Evolutionary conservation across 2,888 invertebrate genomes (phyloP), one percentile per base, ranked within the genome.

Genomic region (Rosalia funebris): DNA sequence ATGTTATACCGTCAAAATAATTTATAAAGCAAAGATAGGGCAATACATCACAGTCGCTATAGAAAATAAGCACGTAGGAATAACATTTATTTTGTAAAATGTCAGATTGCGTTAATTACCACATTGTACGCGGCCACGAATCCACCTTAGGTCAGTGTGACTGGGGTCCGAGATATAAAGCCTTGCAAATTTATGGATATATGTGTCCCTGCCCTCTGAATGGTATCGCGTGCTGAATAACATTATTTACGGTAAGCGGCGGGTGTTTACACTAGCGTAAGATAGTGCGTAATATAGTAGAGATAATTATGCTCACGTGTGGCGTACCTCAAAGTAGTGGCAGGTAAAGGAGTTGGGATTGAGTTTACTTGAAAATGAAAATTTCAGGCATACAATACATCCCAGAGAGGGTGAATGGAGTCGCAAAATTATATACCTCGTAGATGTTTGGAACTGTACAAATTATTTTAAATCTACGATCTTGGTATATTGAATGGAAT

Each of bases 51-150:
- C 58, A 46, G 45, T 37, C 48, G 34, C 57, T 37, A 57, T 65
- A 56, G 60, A 65, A 65, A 65, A 65, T 63, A 60, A 63, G 62
- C 65, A 65, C 65, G 62, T 65, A 60, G 53, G 57, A 36, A 45
- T 39, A 58, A 56, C 62, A 63, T 65, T 63, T 46, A 63, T 65
- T 63, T 60, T 36, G 56, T 32, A 50, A 57, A 57, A 65, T 57
- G 65, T 65, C 65, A 58, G 62, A 16, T 57, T 53, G 60, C 46
- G 58, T 62, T 63, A 65, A 65, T 65, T 65, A 65, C 62, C 58
- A 56, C 47, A 56, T 65, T 60, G 55, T 58, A 57, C 46, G 34
- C 41, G 37, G 31, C 58, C 44, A 48, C 41, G 46, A 57, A 47
- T 55, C 53, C 45, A 48, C 61, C 50, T 45, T 44, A 32, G 61